phyloP scores from a whole-genome alignment of 1,140 invertebrate genomes.

The Pentalonia nigronervosa region DNA sequence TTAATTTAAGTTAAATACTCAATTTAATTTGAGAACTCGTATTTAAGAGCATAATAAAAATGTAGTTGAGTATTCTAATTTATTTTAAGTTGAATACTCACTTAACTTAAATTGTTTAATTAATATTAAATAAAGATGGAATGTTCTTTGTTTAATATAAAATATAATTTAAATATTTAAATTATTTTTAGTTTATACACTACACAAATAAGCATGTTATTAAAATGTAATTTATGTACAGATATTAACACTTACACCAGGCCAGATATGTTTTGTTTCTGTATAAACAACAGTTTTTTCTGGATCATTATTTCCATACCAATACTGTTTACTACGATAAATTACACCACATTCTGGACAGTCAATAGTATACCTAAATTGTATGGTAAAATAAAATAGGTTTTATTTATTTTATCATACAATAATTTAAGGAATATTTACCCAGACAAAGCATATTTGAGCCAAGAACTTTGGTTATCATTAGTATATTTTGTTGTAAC shows the following conservation, averaged over 20 bases:
- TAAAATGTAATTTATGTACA: too few relatives aligned
- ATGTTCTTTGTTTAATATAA: too few relatives aligned
- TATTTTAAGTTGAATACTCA: too few relatives aligned
- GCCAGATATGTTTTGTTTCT: conserved; percentile 84
- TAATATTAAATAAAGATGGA: too few relatives aligned
- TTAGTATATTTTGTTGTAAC: conserved; percentile 71
- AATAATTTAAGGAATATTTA: conserved; percentile 63
- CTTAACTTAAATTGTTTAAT: too few relatives aligned
- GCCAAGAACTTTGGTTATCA: conserved; percentile 74
- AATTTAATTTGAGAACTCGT: too few relatives aligned
- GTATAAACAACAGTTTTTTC: conserved; percentile 73
- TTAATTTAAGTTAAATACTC: too few relatives aligned
- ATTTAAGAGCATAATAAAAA: too few relatives aligned
- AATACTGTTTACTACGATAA: conserved; percentile 81
- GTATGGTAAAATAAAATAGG: not conserved
- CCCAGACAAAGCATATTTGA: conserved; percentile 83
- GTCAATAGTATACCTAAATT: conserved; percentile 74
- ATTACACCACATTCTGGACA: conserved; percentile 84
- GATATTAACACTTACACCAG: conserved; percentile 68
- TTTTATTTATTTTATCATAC: conserved; percentile 13
- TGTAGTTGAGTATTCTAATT: too few relatives aligned
- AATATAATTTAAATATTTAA: too few relatives aligned
- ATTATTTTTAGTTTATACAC: too few relatives aligned
- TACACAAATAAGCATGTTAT: not conserved
- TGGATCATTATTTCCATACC: conserved; percentile 84